Base-by-base conservation (phyloP, 2,797 vertebrate species). In the Novumbra hubbsi region DNA sequence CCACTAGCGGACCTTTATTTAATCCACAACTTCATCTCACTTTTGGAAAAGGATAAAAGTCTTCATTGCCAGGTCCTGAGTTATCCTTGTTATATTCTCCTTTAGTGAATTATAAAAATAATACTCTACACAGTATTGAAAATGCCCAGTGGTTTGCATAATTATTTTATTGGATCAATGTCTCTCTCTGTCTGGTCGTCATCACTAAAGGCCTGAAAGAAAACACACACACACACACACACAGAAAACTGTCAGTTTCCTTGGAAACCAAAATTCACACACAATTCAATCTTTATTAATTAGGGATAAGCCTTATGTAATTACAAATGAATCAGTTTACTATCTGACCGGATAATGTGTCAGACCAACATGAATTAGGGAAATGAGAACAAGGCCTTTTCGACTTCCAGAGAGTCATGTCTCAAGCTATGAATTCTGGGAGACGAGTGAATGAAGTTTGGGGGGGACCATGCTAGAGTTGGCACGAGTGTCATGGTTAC, bases 81-180 rank as follows among this genome's bases (percentile, higher is more conserved):
- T 11, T 45, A 45, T 45, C 41, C 41, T 1, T 45, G 41, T 45
- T 45, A 45, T 45, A 45, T 75, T 79, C 49, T 62, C 80, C 88
- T 90, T 65, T 78, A 84, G 72, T 81, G 85, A 88, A 80, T 87
- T 92, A 92, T 73, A 94, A 94, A 93, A 95, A 94, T 94, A 94
- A 90, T 86, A 48, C 74, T 93, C 80, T 84, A 88, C 87, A 89
- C 83, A 82, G 73, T 92, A 89, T 89, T 92, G 74, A 92, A 94
- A 93, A 93, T 92, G 87, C 92, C 92, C 90, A 84, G 86, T 86
- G 80, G 87, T 91, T 94, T 94, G 93, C 93, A 94, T 95, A 94
- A 93, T 90, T 81, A 89, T 92, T 88, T 88, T 88, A 90, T 86
- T 87, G 85, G 88, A 89, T 90, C 87, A 75, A 1, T 69, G 83